A percentile compares a stretch with the other conserved stretches of the same genome.
Evolutionary conservation across 2,797 vertebrate genomes (phyloP).

Genomic region (Ispidina picta): DNA sequence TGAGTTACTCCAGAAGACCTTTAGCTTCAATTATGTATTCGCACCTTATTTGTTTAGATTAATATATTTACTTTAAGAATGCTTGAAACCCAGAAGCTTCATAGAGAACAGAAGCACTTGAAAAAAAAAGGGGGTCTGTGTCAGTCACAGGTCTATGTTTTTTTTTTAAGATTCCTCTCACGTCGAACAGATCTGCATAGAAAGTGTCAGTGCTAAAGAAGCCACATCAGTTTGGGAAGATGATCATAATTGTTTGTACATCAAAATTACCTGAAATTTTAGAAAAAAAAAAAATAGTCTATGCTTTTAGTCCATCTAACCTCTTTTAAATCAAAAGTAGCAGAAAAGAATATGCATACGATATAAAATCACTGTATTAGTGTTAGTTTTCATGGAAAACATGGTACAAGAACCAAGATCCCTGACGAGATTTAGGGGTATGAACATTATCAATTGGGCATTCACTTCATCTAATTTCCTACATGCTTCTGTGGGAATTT

Average conservation of each 20-base stretch:
- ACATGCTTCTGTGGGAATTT: background rate
- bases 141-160: background rate
- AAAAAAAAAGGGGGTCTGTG: background rate
- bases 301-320: background rate
- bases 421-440: background rate
- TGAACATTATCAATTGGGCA: background rate
- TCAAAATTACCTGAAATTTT: background rate
- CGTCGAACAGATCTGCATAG: background rate
- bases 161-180: background rate
- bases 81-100: background rate
- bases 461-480: background rate
- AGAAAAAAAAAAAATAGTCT: background rate
- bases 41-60: background rate
- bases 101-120: background rate
- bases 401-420: background rate
- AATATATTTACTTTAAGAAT: background rate
- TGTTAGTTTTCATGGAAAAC: background rate
- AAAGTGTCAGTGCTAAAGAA: background rate
- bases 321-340: background rate
- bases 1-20: background rate
- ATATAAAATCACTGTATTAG: background rate
- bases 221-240: background rate
- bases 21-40: background rate
- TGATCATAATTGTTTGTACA: background rate
- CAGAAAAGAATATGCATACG: background rate